phyloP scores from a whole-genome alignment of 2,113 vertebrate genomes.

The Arenaria interpres region DNA sequence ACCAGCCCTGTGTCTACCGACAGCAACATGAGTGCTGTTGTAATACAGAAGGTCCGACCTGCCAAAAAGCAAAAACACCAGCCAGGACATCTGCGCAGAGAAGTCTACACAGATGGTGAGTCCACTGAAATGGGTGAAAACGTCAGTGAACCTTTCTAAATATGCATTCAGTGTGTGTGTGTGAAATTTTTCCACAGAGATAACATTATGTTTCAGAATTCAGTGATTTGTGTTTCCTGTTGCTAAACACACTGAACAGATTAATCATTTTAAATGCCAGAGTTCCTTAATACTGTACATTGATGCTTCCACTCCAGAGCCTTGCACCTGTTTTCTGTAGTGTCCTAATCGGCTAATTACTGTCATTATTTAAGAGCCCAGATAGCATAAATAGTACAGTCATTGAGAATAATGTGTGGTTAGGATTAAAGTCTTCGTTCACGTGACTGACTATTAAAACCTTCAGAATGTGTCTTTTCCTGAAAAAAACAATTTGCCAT shows the following conservation, averaged over 20 bases:
- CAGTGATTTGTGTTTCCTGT: slow-evolving; percentile 27
- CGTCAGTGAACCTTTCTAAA: slow-evolving; percentile 8
- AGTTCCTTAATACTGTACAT: slow-evolving; percentile 14
- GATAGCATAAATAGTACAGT: slow-evolving; percentile 39
- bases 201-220: slow-evolving; percentile 42
- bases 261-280: slow-evolving; percentile 50
- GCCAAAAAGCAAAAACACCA: slow-evolving; percentile 95
- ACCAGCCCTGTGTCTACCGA: slow-evolving; percentile 95
- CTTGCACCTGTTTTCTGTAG: slow-evolving; percentile 55
- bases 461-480: not conserved
- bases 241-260: slow-evolving; percentile 28
- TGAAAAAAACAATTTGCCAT: not conserved
- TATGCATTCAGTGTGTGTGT: not conserved
- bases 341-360: slow-evolving; percentile 53
- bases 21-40: slow-evolving; percentile 93
- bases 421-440: slow-evolving; percentile 13
- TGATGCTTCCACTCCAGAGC: slow-evolving; percentile 37
- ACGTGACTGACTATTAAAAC: not conserved
- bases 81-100: slow-evolving; percentile 89
- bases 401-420: slow-evolving; percentile 10
- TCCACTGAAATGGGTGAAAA: slow-evolving; percentile 39
- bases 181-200: slow-evolving; percentile 4
- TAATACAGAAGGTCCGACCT: slow-evolving; percentile 90
- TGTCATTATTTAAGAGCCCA: slow-evolving; percentile 59
- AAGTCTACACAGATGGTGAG: slow-evolving; percentile 92